phyloP scores from a whole-genome alignment of 2,888 invertebrate species.

The Polydrusus tereticollis region DNA sequence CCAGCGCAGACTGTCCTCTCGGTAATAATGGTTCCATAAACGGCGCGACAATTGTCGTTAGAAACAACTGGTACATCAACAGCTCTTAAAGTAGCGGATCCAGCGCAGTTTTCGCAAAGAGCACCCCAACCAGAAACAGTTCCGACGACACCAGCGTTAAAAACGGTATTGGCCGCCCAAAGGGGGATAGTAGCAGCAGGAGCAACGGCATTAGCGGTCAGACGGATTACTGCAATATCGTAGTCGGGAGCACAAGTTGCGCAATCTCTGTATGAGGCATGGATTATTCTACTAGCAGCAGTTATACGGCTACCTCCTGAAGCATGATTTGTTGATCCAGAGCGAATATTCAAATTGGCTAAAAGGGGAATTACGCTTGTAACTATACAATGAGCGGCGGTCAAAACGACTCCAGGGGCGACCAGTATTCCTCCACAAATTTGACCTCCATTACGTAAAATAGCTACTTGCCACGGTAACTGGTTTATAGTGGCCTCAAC shows the following conservation, averaged over 20 bases:
- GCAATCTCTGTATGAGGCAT: slow-evolving; percentile 26
- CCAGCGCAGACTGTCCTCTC: slow-evolving; percentile 72
- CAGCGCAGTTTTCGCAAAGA: slow-evolving; percentile 28
- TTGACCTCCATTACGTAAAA: slow-evolving; percentile 67
- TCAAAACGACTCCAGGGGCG: slow-evolving; percentile 67
- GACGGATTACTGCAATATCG: slow-evolving; percentile 40
- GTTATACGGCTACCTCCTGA: slow-evolving; percentile 33
- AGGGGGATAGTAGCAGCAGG: slow-evolving; percentile 16
- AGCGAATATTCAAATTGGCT: slow-evolving; percentile 28
- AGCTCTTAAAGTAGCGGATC: slow-evolving; percentile 9
- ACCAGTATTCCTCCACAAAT: slow-evolving; percentile 70
- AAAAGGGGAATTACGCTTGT: slow-evolving; percentile 29
- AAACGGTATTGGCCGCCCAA: slow-evolving; percentile 4
- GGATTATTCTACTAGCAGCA: slow-evolving; percentile 11
- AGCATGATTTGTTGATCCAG: slow-evolving; percentile 32
- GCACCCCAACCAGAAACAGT: slow-evolving; percentile 43
- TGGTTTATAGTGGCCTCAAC: slow-evolving; percentile 21
- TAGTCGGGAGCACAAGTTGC: slow-evolving; percentile 30
- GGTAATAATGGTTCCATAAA: slow-evolving; percentile 40
- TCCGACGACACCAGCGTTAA: slow-evolving; percentile 19
- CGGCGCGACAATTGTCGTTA: slow-evolving; percentile 23
- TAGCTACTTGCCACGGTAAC: slow-evolving; percentile 68
- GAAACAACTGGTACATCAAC: slow-evolving; percentile 45
- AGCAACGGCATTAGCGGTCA: slow-evolving; percentile 27
- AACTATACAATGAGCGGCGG: slow-evolving; percentile 69